Evolutionary conservation across 2,113 vertebrate genomes (phyloP).

Genomic region (Actenoides lindsayi): DNA sequence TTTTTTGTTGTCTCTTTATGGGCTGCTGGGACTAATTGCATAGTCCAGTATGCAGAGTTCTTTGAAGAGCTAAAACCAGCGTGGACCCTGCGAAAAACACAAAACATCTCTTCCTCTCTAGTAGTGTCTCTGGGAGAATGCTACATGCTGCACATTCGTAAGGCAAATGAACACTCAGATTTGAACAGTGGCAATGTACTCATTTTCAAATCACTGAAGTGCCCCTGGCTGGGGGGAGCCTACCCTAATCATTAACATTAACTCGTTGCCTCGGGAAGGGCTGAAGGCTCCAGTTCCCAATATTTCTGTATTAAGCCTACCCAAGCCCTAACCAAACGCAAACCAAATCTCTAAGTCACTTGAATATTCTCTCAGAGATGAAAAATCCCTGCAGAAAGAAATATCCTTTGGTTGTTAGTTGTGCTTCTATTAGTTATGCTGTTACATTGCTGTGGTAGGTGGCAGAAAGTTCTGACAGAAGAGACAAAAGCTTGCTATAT

Average conservation of each 20-base stretch:
- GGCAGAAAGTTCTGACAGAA: constrained; percentile 22
- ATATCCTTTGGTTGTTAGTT: constrained; percentile 28
- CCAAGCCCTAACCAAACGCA: constrained; percentile 4
- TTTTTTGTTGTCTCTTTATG: background rate
- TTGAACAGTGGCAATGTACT: constrained; percentile 17
- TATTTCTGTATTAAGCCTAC: constrained; percentile 20
- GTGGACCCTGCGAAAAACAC: background rate
- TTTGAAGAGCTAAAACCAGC: background rate
- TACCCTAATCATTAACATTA: constrained; percentile 36
- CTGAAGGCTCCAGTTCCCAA: constrained; percentile 45
- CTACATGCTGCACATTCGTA: background rate
- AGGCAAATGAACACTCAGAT: background rate
- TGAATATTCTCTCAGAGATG: background rate
- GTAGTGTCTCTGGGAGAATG: background rate
- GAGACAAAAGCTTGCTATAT: constrained; percentile 18
- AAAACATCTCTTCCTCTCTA: background rate
- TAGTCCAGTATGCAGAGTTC: background rate
- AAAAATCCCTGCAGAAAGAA: constrained; percentile 35
- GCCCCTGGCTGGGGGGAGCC: background rate
- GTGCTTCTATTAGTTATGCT: constrained; percentile 16
- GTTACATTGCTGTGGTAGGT: background rate
- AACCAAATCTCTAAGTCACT: constrained; percentile 22
- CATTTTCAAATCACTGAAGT: constrained; percentile 42
- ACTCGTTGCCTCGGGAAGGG: background rate
- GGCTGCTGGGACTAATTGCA: constrained; percentile 13